phyloP scores from a whole-genome alignment of 2,113 vertebrate genomes.

The Herpailurus yagouaroundi region DNA sequence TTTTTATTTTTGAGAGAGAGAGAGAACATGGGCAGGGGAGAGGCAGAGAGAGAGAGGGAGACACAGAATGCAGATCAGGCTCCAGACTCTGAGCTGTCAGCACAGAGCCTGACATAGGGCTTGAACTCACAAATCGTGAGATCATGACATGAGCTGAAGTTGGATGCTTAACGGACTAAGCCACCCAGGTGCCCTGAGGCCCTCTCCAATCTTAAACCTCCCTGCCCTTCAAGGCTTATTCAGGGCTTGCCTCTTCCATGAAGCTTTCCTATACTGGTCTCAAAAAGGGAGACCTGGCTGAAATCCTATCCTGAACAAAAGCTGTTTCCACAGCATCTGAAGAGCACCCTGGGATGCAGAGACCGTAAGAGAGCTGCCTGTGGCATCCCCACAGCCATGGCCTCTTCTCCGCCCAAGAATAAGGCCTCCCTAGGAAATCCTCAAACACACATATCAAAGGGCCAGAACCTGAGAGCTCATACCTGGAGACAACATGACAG shows the following conservation, averaged over 20 bases:
- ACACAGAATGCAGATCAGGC: no score
- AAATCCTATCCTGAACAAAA: neutral
- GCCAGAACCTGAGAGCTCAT: neutral
- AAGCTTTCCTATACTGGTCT: neutral
- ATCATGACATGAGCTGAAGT: no score
- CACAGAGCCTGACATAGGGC: no score
- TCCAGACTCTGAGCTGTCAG: no score
- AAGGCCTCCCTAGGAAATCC: neutral
- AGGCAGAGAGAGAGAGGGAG: no score
- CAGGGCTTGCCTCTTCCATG: neutral
- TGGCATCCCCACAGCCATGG: neutral
- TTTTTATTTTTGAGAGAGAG: no score
- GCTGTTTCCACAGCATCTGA: neutral
- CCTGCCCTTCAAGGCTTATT: neutral
- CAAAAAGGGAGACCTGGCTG: neutral
- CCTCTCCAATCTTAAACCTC: neutral
- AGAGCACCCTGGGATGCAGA: neutral
- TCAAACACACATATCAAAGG: neutral
- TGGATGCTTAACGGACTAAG: no score
- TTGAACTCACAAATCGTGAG: no score
- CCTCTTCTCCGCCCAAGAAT: neutral
- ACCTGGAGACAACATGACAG: neutral
- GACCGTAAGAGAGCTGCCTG: rapidly evolving
- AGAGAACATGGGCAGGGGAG: no score
- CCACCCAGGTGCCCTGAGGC: no score